Evolutionary conservation across 2,888 invertebrate genomes (phyloP).

Genomic region (Julus scanicus): DNA sequence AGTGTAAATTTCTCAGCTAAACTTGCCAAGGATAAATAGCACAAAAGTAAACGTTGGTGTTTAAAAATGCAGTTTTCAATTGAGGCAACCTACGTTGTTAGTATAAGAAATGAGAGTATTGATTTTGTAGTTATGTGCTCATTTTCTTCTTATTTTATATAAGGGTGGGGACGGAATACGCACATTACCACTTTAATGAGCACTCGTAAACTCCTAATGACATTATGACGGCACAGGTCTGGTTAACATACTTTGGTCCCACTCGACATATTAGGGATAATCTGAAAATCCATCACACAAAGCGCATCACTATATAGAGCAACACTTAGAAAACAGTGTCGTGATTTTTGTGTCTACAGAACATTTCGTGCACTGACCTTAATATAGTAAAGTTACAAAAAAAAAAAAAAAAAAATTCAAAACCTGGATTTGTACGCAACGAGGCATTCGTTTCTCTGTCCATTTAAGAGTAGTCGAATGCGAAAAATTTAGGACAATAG

Average conservation of each 20-base stretch:
- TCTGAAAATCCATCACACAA: neutral
- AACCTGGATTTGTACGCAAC: too few species aligned
- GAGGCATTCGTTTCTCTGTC: too few species aligned
- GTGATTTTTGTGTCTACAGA: too few species aligned
- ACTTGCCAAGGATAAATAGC: too few species aligned
- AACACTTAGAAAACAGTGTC: too few species aligned
- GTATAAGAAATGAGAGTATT: neutral
- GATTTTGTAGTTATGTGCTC: constrained; percentile 8
- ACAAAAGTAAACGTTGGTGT: too few species aligned
- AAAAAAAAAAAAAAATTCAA: too few species aligned
- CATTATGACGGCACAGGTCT: neutral
- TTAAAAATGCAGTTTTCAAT: too few species aligned
- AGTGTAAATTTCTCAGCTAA: too few species aligned
- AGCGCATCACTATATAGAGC: neutral
- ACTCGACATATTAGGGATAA: neutral
- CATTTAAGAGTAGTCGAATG: neutral
- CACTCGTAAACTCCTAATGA: neutral
- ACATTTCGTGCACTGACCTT: neutral
- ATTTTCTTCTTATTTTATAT: neutral
- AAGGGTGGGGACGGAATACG: neutral
- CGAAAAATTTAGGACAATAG: neutral
- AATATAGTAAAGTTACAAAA: neutral
- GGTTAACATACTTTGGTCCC: constrained; percentile 2
- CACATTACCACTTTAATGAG: neutral
- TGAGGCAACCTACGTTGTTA: too few species aligned